Conservation (phyloP, 37 sponge, comb jelly and placozoan species). For the Spongia lamella region DNA sequence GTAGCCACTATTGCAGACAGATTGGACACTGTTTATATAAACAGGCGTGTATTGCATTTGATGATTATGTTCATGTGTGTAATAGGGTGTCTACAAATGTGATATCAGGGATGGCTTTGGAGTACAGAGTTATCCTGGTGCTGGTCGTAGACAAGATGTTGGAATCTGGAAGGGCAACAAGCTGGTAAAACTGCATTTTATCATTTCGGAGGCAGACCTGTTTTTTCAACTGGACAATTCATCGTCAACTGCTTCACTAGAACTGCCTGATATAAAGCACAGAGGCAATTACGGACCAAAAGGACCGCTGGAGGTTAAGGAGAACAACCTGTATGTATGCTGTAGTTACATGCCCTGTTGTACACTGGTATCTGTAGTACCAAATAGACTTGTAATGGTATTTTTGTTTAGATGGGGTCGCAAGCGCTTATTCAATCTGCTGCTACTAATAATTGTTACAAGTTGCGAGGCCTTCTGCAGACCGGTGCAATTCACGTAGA, state of each 20-base stretch:
- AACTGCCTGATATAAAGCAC: slow-evolving; percentile 35
- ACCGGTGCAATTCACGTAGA: slow-evolving; percentile 53
- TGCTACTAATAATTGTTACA: slow-evolving; percentile 17
- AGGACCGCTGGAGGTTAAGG: slow-evolving; percentile 62
- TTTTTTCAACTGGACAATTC: not conserved
- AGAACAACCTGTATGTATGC: not conserved
- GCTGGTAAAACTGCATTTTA: slow-evolving; percentile 60
- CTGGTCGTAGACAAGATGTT: slow-evolving; percentile 55
- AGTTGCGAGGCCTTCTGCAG: slow-evolving; percentile 33
- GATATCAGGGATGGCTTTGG: slow-evolving; percentile 81
- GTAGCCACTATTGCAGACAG: not conserved
- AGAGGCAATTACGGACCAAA: slow-evolving; percentile 41
- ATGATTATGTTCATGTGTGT: slow-evolving; percentile 6
- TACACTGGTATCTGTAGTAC: not conserved
- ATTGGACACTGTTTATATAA: not conserved
- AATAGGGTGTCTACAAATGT: slow-evolving; percentile 66
- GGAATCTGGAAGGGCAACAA: slow-evolving; percentile 78
- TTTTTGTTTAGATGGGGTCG: slow-evolving; percentile 46
- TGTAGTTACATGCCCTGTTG: not conserved
- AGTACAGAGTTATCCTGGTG: slow-evolving; percentile 58
- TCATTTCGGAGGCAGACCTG: slow-evolving; percentile 47
- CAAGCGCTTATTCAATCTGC: slow-evolving; percentile 70
- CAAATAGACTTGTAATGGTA: not conserved
- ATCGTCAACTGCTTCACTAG: not conserved
- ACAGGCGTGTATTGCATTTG: not conserved